Percentiles rank a stretch among this genome's conserved stretches.
Conservation (phyloP, 2,113 vertebrate species). For the Cyanoramphus novaezelandiae region DNA sequence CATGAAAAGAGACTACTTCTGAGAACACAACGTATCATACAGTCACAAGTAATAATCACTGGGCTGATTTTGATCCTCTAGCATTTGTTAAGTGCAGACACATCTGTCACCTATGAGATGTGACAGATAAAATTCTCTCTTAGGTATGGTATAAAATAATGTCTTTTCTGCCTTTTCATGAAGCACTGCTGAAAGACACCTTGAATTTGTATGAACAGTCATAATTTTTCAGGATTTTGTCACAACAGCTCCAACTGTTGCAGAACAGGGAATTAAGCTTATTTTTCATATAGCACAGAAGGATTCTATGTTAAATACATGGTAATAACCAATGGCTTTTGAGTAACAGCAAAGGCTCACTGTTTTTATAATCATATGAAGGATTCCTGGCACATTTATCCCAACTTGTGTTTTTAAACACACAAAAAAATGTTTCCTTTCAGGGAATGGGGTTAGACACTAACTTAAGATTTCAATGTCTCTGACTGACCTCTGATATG, state of each 20-base stretch:
- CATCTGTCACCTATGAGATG: rapidly evolving
- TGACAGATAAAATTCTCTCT: not conserved
- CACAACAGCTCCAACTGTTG: not conserved
- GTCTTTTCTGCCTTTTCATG: not conserved
- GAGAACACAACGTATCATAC: not conserved
- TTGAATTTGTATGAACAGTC: not conserved
- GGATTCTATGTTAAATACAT: not conserved
- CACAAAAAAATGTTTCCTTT: not conserved
- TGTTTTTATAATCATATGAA: not conserved
- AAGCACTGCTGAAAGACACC: not conserved
- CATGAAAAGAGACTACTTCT: rapidly evolving
- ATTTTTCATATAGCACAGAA: not conserved
- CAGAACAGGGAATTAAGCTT: not conserved
- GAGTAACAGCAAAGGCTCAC: not conserved
- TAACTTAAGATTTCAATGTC: not conserved
- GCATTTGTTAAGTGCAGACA: not conserved
- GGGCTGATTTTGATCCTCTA: not conserved
- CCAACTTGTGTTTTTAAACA: not conserved
- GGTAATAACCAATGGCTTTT: not conserved
- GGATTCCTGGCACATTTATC: not conserved
- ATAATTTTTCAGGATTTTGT: not conserved
- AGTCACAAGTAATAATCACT: rapidly evolving
- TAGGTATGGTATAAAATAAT: not conserved
- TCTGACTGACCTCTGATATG: not conserved
- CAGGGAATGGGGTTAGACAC: not conserved